Conservation (phyloP, 2,888 invertebrate species). For the Apotomis capreana region DNA sequence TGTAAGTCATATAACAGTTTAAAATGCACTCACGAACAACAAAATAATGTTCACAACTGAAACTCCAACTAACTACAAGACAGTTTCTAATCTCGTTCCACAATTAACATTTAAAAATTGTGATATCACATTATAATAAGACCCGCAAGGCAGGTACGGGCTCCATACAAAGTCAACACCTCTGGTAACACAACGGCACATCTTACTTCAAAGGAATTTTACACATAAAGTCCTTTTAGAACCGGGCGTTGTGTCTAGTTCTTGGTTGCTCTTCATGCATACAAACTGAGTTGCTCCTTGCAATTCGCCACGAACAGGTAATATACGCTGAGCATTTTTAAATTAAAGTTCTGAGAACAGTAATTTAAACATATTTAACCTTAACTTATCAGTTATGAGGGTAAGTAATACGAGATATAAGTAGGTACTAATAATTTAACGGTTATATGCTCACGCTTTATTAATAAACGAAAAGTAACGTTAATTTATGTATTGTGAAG, state of each 20-base stretch:
- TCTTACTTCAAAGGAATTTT: too few relatives aligned
- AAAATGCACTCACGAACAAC: not conserved
- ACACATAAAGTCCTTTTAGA: not conserved
- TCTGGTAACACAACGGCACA: not conserved
- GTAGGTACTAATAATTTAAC: too few relatives aligned
- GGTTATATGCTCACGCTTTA: too few relatives aligned
- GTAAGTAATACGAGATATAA: too few relatives aligned
- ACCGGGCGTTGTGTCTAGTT: not conserved
- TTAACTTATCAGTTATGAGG: not conserved
- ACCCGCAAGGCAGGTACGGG: constrained; percentile 8
- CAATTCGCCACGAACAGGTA: not conserved
- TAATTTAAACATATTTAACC: not conserved
- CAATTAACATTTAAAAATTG: constrained; percentile 27
- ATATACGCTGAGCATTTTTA: not conserved
- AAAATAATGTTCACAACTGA: not conserved
- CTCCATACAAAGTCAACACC: constrained; percentile 8
- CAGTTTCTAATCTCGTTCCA: not conserved
- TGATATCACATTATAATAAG: constrained; percentile 15
- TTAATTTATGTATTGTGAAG: too few relatives aligned
- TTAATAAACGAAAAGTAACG: too few relatives aligned
- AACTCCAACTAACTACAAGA: not conserved
- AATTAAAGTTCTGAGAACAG: constrained; percentile 1
- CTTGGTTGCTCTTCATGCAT: constrained; percentile 23
- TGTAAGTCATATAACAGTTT: too few relatives aligned
- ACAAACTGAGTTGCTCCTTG: not conserved